Conservation (phyloP, 2,888 invertebrate genomes). For the Atethmia centrago region DNA sequence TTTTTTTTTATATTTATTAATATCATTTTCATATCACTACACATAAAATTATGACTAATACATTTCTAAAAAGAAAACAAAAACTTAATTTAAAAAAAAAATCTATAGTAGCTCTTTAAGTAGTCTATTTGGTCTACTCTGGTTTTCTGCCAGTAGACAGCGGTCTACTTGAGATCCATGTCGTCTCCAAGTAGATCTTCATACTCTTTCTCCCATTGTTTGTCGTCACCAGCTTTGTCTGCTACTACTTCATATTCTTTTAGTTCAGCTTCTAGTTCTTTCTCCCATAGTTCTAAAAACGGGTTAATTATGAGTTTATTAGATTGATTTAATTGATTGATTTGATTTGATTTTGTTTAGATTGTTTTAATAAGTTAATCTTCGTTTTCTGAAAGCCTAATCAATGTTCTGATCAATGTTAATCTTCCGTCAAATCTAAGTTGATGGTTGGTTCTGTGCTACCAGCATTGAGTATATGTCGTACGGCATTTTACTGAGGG, state of each 20-base stretch:
- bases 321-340: too few relatives aligned
- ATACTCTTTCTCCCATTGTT: conserved; percentile 93
- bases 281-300: conserved; percentile 97
- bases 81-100: conserved; percentile 25
- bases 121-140: conserved; percentile 51
- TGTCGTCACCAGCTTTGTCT: conserved; percentile 85
- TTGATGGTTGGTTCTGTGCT: too few relatives aligned
- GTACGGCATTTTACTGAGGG: too few relatives aligned
- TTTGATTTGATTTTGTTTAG: too few relatives aligned
- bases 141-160: conserved; percentile 37
- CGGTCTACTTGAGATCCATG: conserved; percentile 90
- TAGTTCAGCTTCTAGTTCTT: conserved; percentile 98
- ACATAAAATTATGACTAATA: neutral
- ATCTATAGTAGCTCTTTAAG: conserved; percentile 43
- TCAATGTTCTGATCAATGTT: neutral
- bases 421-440: neutral
- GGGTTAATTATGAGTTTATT: conserved; percentile 21
- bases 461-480: too few relatives aligned
- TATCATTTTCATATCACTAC: neutral
- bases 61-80: conserved; percentile 7
- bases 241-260: conserved; percentile 98
- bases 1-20: neutral
- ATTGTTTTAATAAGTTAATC: neutral
- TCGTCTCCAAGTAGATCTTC: conserved; percentile 92
- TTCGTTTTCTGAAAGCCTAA: neutral